Percentiles rank a stretch among this genome's conserved stretches.
Conservation (phyloP, 2,113 vertebrate species). For the Cynocephalus volans region DNA sequence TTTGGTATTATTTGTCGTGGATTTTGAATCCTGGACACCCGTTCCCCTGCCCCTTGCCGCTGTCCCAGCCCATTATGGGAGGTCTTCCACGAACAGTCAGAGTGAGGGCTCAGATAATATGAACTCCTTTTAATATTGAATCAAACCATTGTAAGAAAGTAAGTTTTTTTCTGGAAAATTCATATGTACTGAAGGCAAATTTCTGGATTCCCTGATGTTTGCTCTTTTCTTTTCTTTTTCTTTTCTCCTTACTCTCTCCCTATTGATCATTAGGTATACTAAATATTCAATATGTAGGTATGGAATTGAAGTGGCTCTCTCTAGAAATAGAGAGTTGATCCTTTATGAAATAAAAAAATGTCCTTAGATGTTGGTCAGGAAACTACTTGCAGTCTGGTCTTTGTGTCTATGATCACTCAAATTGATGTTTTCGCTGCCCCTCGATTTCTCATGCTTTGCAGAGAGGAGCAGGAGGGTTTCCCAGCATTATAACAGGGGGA, state of each 20-base stretch:
- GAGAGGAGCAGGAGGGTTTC: neutral
- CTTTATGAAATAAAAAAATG: neutral
- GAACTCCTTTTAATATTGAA: neutral
- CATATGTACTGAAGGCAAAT: neutral
- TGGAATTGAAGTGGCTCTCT: neutral
- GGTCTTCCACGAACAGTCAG: neutral
- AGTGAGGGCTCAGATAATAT: neutral
- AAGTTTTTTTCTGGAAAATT: slow-evolving; percentile 16
- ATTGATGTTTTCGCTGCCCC: neutral
- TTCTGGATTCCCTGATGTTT: neutral
- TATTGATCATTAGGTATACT: neutral
- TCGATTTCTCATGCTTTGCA: neutral
- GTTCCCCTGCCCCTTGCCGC: too few relatives aligned
- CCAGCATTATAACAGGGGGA: neutral
- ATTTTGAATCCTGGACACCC: neutral
- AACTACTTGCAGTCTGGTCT: neutral
- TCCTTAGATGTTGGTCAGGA: neutral
- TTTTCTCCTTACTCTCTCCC: neutral
- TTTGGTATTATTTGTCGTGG: neutral
- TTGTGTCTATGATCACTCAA: neutral
- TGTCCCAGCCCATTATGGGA: neutral
- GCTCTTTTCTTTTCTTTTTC: neutral
- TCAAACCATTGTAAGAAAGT: neutral
- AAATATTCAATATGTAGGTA: neutral
- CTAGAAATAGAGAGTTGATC: neutral